Conservation (phyloP, 2,113 vertebrate species). For the Scomber colias region DNA sequence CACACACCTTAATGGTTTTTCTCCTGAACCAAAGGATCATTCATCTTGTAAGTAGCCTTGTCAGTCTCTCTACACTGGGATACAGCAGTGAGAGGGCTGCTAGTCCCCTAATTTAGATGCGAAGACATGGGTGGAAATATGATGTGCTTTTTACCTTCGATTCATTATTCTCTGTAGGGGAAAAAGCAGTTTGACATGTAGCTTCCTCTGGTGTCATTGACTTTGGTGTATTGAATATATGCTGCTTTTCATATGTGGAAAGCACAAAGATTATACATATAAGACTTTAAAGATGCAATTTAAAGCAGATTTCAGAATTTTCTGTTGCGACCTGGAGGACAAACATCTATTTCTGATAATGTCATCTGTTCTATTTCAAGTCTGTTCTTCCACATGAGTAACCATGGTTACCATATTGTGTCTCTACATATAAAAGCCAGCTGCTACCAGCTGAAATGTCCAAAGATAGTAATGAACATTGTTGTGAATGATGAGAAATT, state of each 20-base stretch:
- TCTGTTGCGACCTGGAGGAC: conserved; percentile 5
- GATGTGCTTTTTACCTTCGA: conserved; percentile 43
- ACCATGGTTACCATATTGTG: conserved; percentile 76
- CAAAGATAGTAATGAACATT: conserved; percentile 30
- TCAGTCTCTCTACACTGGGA: conserved; percentile 35
- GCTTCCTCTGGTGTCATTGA: not conserved
- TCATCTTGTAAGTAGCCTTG: conserved; percentile 57
- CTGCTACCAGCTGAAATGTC: conserved; percentile 52
- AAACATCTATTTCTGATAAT: conserved; percentile 58
- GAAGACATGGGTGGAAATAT: conserved; percentile 36
- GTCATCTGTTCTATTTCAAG: conserved; percentile 47
- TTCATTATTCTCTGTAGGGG: conserved; percentile 13
- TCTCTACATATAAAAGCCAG: conserved; percentile 45
- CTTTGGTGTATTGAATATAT: not conserved
- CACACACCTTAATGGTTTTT: conserved; percentile 60
- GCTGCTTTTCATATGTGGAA: conserved; percentile 2
- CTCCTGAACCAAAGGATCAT: conserved; percentile 48
- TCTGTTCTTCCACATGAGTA: conserved; percentile 55
- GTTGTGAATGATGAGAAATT: conserved; percentile 12
- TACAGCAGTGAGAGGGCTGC: conserved; percentile 12
- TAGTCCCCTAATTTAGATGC: conserved; percentile 57
- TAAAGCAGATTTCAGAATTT: conserved; percentile 2
- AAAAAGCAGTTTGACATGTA: conserved; percentile 8
- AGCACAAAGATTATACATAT: not conserved
- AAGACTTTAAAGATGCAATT: not conserved